These are phyloP conservation scores for Oriolus oriolus DNA, from an alignment of 2,113 vertebrate genomes.

Conservation along the genomic window DNA sequence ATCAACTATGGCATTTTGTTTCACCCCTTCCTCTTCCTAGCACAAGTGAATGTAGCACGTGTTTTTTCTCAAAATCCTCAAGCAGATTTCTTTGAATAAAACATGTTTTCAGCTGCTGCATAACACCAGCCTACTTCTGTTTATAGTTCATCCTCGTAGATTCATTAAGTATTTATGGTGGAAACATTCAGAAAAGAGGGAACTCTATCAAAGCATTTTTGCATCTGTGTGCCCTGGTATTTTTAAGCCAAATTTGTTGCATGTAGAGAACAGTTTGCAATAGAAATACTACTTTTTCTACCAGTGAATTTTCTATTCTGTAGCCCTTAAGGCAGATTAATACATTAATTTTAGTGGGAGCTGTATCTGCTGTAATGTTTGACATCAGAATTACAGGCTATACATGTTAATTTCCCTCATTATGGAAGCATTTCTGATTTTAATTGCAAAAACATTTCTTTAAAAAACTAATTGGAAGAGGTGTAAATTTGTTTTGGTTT, in stretches of 20 bases:
- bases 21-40: background rate
- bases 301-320: background rate
- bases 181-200: background rate
- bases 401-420: background rate
- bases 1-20: background rate
- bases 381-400: background rate
- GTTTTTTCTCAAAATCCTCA: background rate
- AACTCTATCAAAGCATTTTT: constrained; percentile 22
- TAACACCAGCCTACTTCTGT: background rate
- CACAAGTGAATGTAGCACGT: background rate
- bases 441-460: background rate
- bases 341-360: background rate
- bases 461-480: constrained; percentile 34
- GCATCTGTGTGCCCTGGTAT: background rate
- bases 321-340: background rate
- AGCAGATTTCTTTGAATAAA: constrained; percentile 3
- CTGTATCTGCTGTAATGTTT: background rate
- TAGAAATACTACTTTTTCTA: background rate
- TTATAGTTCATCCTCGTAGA: background rate
- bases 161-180: background rate
- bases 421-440: constrained; percentile 3
- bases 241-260: background rate
- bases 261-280: background rate
- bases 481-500: constrained; percentile 41
- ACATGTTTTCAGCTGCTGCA: background rate